Evolutionary conservation across 2,113 vertebrate species (phyloP).

Genomic region (Bufo bufo): DNA sequence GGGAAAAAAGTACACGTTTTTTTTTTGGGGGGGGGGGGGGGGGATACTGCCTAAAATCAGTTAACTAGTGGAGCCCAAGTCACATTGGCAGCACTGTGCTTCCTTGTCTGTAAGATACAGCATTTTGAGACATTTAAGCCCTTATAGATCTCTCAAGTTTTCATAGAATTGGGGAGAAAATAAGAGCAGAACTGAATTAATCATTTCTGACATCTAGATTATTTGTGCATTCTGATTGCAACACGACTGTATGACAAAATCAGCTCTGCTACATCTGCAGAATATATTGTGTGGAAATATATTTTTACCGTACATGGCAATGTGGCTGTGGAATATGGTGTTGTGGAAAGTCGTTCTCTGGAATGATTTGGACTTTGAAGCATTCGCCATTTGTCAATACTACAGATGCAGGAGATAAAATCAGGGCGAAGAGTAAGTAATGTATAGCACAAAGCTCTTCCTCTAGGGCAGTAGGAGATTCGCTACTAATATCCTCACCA

Average conservation of each 20-base stretch:
- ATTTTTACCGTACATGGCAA: conserved; percentile 44
- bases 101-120: neutral
- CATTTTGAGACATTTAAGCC: no score
- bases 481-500: neutral
- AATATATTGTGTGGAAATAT: neutral
- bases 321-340: neutral
- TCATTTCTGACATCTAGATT: neutral
- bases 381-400: neutral
- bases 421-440: neutral
- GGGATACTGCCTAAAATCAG: no score
- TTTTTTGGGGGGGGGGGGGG: no score
- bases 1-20: no score
- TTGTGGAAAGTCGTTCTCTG: conserved; percentile 26
- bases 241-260: neutral
- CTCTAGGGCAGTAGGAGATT: neutral
- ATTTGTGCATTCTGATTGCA: neutral
- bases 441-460: neutral
- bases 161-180: neutral
- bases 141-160: neutral
- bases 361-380: neutral
- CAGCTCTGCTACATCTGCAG: neutral
- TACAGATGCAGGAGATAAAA: neutral
- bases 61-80: no score
- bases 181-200: neutral
- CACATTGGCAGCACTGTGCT: no score